Conservation (phyloP, 2,113 vertebrate genomes). For the Xiphophorus couchianus region DNA sequence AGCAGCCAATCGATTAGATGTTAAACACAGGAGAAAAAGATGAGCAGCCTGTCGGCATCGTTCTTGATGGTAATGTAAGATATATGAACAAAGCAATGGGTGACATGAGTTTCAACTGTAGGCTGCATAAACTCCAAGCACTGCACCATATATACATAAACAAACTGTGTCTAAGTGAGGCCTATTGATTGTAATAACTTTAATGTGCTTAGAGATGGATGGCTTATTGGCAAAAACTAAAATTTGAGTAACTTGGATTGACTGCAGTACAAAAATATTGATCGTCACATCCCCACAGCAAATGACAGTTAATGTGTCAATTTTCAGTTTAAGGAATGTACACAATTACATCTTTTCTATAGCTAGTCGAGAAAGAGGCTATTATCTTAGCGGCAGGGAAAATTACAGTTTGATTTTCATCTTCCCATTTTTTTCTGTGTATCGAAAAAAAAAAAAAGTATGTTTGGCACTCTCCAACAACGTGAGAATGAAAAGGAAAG, state of each 20-base stretch:
- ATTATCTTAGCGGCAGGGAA: neutral
- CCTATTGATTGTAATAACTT: neutral
- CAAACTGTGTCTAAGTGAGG: neutral
- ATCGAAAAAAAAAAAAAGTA: neutral
- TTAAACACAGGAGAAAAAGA: neutral
- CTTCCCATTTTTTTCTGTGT: neutral
- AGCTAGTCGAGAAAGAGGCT: neutral
- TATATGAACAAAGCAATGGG: neutral
- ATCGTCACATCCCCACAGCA: neutral
- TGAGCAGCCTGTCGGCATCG: neutral
- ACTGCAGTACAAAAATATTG: neutral
- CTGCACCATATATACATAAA: neutral
- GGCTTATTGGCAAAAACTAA: neutral
- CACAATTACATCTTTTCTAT: neutral
- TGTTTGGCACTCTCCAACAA: constrained; percentile 3
- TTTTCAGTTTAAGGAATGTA: neutral
- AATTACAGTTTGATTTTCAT: neutral
- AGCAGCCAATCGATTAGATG: neutral
- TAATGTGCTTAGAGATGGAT: neutral
- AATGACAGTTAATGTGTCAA: neutral
- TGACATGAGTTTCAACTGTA: neutral
- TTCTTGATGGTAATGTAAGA: neutral
- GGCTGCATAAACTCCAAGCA: neutral
- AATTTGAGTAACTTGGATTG: neutral
- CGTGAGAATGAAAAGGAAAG: constrained; percentile 13